Conservation (phyloP, 2,888 invertebrate genomes). For the Lampropteryx suffumata region DNA sequence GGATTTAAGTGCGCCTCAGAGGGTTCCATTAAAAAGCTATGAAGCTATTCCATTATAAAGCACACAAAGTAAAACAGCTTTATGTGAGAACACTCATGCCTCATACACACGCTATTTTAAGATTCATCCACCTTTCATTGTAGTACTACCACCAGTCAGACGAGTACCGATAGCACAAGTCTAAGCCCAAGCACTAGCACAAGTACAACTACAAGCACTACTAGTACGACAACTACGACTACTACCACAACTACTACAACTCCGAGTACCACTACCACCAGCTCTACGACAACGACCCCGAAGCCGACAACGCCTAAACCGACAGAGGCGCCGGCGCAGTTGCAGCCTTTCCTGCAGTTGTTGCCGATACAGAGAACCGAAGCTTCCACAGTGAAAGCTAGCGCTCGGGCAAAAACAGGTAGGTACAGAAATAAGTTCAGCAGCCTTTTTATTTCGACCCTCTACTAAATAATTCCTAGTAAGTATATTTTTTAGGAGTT, state of each 20-base stretch:
- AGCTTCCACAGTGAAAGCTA: conserved; percentile 42
- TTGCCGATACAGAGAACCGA: conserved; percentile 66
- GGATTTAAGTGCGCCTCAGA: too few relatives aligned
- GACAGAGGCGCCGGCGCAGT: conserved; percentile 51
- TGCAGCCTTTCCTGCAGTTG: conserved; percentile 68
- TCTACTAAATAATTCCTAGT: too few relatives aligned
- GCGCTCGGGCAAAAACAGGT: conserved; percentile 58
- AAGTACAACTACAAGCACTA: conserved; percentile 51
- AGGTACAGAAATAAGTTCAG: too few relatives aligned
- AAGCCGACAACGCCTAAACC: conserved; percentile 54
- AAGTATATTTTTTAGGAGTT: too few relatives aligned
- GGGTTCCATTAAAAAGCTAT: too few relatives aligned
- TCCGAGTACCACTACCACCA: conserved; percentile 67
- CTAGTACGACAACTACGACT: conserved; percentile 57
- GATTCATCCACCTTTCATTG: conserved; percentile 40
- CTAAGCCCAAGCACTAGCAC: conserved; percentile 55
- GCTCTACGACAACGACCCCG: conserved; percentile 61
- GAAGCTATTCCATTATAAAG: too few relatives aligned
- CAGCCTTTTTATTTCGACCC: too few relatives aligned
- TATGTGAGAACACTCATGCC: background rate
- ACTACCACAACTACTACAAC: conserved; percentile 58
- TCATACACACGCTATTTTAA: conserved; percentile 6
- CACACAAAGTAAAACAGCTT: too few relatives aligned
- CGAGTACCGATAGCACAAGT: conserved; percentile 57
- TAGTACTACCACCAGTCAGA: conserved; percentile 55